These are phyloP conservation scores for Taxidea taxus DNA, from an alignment of 2,113 vertebrate genomes.

Conservation along the genomic window DNA sequence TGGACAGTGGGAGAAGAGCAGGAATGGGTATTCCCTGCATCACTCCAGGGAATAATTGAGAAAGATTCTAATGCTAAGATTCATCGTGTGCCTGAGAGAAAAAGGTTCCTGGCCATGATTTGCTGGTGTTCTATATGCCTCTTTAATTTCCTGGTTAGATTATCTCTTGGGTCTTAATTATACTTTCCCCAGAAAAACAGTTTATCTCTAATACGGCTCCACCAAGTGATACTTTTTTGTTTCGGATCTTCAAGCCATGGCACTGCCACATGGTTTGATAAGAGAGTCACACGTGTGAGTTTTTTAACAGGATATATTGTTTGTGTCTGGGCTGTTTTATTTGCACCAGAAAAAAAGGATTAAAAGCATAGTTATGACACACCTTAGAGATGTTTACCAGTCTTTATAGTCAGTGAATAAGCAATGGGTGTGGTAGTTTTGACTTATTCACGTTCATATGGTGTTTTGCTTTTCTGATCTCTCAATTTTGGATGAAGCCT, in stretches of 20 bases:
- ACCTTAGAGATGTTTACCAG: not conserved
- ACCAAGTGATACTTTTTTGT: not conserved
- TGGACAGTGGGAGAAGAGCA: not conserved
- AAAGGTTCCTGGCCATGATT: not conserved
- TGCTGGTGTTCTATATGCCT: not conserved
- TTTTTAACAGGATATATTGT: not conserved
- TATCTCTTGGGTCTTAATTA: not conserved
- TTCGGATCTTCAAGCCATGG: not conserved
- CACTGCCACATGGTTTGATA: not conserved
- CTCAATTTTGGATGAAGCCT: not conserved
- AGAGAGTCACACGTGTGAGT: not conserved
- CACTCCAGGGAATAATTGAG: rapidly evolving
- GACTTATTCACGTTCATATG: not conserved
- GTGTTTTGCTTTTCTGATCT: conserved; percentile 8
- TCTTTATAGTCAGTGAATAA: not conserved
- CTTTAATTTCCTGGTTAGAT: not conserved
- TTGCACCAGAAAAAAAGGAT: conserved; percentile 7
- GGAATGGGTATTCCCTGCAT: too few relatives aligned
- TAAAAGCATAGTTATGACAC: not conserved
- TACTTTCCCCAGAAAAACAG: not conserved
- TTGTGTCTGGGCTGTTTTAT: not conserved
- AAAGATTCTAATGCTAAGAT: not conserved
- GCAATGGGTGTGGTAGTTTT: not conserved
- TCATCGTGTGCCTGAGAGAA: not conserved
- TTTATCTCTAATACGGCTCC: not conserved